A percentile compares a stretch with the other conserved stretches of the same genome.
phyloP scores from a whole-genome alignment of 2,888 invertebrate genomes.

The Allacma fusca region DNA sequence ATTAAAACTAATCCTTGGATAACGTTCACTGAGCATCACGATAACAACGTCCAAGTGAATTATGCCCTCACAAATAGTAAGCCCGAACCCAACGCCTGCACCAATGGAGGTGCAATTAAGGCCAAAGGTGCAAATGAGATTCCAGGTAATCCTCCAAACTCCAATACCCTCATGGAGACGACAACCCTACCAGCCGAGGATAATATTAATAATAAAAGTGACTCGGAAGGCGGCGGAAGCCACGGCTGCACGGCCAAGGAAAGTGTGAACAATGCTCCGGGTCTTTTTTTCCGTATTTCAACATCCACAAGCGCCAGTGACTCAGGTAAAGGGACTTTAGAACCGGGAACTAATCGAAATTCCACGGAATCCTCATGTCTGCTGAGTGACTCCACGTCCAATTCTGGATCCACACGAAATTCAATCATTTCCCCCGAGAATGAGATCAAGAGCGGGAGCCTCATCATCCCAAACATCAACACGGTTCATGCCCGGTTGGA shows the following conservation, averaged over 20 bases:
- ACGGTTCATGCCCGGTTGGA: constrained; percentile 2
- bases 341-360: constrained; percentile 60
- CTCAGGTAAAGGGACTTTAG: constrained; percentile 61
- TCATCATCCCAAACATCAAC: constrained; percentile 26
- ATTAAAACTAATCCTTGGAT: constrained; percentile 61
- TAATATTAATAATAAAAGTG: constrained; percentile 19
- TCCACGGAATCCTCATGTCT: constrained; percentile 60
- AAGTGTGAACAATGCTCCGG: neutral
- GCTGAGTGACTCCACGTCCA: constrained; percentile 44
- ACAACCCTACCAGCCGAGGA: too few relatives aligned
- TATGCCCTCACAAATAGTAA: neutral
- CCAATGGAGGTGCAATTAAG: neutral
- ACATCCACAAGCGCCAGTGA: constrained; percentile 57
- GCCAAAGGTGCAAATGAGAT: neutral
- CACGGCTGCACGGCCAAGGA: neutral
- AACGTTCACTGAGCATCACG: constrained; percentile 39
- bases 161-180: neutral
- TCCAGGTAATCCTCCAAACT: neutral
- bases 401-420: constrained; percentile 54
- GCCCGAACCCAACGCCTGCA: too few relatives aligned
- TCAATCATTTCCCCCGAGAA: constrained; percentile 60
- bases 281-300: constrained; percentile 54
- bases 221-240: neutral
- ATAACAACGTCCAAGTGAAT: constrained; percentile 33
- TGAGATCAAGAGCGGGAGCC: constrained; percentile 20